Base-by-base conservation (phyloP, 2,888 invertebrate species). In the Caenorhabditis sp. region DNA sequence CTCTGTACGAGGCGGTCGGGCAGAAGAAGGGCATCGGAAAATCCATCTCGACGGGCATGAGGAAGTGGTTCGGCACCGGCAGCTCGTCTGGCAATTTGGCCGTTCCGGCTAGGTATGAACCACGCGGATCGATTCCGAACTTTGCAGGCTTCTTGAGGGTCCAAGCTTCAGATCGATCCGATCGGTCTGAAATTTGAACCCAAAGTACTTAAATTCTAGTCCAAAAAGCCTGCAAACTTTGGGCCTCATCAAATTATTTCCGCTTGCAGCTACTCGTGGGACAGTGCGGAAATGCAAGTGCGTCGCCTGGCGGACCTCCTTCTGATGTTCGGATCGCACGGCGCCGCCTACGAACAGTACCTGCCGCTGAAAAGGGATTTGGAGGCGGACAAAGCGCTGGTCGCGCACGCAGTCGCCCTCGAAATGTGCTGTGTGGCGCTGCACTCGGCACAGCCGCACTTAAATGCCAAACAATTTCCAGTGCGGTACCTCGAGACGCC, bases 371-470 rank as follows among this genome's bases (percentile, higher is more conserved):
- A 98, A 90, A 93, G 96, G 59, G 99, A 99, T 90, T 98, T 98
- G 90, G 94, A 94, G 89, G 94, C 94, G 1, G 98, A 99, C 89
- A 95, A 95, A 83, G 98, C 98, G 0, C 97, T 96, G 96, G 92
- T 96, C 27, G 95, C 97, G 90, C 83, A 87, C 45, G 96, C 98
- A 0, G 96, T 97, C 9, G 96, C 98, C 5, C 91, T 96, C 39
- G 88, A 88, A 79, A 86, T 88, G 86, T 83, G 86, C 6, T 86
- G 84, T 2, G 61, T 84, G 15, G 74, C 86, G 7, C 63, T 83
- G 7, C 80, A 80, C 41, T 53, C 80, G 20, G 73, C 80, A 6
- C 72, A 81, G 9, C 78, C 81, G 11, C 90, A 96, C 96, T 95
- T 11, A 90, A 97, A 27, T 93, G 65, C 80, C n/a, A 88, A 90